Evolutionary conservation across 2,888 invertebrate genomes (phyloP).

Genomic region (Chorisops tibialis): DNA sequence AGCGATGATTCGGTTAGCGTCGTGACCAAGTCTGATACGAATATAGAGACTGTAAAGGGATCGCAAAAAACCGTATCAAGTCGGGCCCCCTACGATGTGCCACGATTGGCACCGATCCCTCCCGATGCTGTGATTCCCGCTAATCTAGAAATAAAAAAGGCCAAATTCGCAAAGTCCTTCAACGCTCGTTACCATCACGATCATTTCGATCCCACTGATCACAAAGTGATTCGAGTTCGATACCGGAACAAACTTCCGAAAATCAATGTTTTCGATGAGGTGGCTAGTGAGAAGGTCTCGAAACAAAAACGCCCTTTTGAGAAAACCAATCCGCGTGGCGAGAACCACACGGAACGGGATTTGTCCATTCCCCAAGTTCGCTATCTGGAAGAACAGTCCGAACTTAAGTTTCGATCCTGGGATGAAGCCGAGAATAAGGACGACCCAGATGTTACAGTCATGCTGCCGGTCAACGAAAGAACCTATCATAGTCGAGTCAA

Average conservation of each 20-base stretch:
- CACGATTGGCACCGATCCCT: slow-evolving; percentile 8
- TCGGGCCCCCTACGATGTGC: slow-evolving; percentile 11
- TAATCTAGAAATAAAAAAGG: slow-evolving; percentile 41
- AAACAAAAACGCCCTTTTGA: slow-evolving; percentile 1
- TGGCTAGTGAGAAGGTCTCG: not conserved
- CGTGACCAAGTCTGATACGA: not conserved
- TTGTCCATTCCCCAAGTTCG: not conserved
- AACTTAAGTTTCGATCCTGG: not conserved
- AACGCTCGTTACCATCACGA: slow-evolving; percentile 49
- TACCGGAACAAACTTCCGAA: slow-evolving; percentile 35
- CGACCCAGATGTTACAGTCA: not conserved
- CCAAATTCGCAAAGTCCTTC: slow-evolving; percentile 41
- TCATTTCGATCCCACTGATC: slow-evolving; percentile 45
- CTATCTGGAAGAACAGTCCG: not conserved
- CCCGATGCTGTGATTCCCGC: slow-evolving; percentile 37
- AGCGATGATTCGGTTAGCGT: not conserved
- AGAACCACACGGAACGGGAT: slow-evolving; percentile 3
- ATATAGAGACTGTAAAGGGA: not conserved
- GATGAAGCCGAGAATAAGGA: not conserved
- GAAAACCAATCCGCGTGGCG: not conserved
- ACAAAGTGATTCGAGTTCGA: slow-evolving; percentile 42
- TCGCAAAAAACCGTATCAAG: not conserved
- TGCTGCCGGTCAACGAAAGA: not conserved
- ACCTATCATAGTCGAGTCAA: not conserved
- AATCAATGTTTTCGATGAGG: not conserved